A percentile compares a stretch with the other conserved stretches of the same genome.
Conservation (phyloP, 2,888 invertebrate species). For the Cetonia aurata region DNA sequence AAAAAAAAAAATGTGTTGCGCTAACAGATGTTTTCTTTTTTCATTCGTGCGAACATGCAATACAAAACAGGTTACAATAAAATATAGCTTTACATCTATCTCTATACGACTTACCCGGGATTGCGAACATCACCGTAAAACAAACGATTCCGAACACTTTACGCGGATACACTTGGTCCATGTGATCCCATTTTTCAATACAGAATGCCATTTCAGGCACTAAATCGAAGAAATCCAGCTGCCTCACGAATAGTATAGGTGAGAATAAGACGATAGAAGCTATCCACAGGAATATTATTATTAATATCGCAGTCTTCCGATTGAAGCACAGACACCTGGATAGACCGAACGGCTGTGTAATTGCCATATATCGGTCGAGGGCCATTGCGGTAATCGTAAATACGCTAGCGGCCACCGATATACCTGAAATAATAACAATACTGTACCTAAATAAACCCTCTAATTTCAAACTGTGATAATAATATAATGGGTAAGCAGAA, state of each 20-base stretch:
- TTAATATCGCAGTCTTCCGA: conserved; percentile 73
- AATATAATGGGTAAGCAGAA: too few species aligned
- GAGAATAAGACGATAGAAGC: conserved; percentile 76
- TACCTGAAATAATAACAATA: conserved; percentile 70
- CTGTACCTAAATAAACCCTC: neutral
- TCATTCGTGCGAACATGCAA: too few species aligned
- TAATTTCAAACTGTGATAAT: too few species aligned
- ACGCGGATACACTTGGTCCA: conserved; percentile 67
- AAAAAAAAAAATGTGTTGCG: too few species aligned
- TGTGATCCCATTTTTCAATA: conserved; percentile 73
- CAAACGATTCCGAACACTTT: conserved; percentile 76
- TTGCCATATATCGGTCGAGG: conserved; percentile 81
- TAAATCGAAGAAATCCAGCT: conserved; percentile 44
- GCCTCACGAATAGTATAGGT: conserved; percentile 71
- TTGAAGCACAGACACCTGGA: conserved; percentile 75
- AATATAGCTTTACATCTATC: too few species aligned
- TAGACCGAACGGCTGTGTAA: conserved; percentile 80
- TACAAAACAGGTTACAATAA: too few species aligned
- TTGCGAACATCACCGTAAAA: conserved; percentile 81
- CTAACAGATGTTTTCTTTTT: too few species aligned
- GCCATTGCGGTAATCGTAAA: conserved; percentile 86
- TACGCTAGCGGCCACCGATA: conserved; percentile 83
- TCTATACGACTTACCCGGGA: conserved; percentile 73
- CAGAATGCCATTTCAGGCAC: conserved; percentile 63
- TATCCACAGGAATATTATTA: conserved; percentile 76